Base-by-base conservation (phyloP, 2,888 invertebrate species). In the Coremacera marginata region DNA sequence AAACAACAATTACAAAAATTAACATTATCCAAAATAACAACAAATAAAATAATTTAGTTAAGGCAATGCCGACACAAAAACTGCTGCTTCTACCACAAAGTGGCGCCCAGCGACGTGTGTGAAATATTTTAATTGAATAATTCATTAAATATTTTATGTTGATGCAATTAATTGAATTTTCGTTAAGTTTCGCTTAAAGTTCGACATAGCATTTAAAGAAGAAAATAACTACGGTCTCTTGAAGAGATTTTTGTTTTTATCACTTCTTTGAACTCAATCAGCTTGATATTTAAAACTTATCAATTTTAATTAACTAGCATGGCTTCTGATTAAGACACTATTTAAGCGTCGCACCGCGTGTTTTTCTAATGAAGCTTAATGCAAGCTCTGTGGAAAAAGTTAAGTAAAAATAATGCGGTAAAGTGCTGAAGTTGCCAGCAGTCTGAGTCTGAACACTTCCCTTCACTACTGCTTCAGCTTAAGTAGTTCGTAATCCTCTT, bases 1-100 rank as follows among this genome's bases (percentile, higher is more conserved):
- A 37, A 44, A 62, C 60, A 72, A 44, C 72, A 72, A 72, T 72
- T 72, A 72, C 60, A 62, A 72, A 70, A 72, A 72, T 72, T 72
- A 72, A 72, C 62, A 60, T 49, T 62, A 49, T 62, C 72, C 31
- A 55, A 72, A 62, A 62, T 25, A 16, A 49, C 72, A 49, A 25
- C 55, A 57, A 72, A 72, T 37, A 55, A 57, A 62, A 62, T 49
- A 62, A 60, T 60, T 60, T 72, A 60, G 72, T 37, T 49, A 60
- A 60, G 16, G 60, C 60, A 72, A 25, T 25, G 44, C 27, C 19
- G 31, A 22, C 19, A n/a, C 34, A 34, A 34, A 27, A 11, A 27
- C 9, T 11, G 16, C 14, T 14, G 25, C 14, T 52, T 51, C 52
- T 37, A 27, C 22, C 70, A 19, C 70, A 52, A 11, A 57, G 70